Evolutionary conservation across 2,113 vertebrate species (phyloP).

Genomic region (Gambusia affinis): DNA sequence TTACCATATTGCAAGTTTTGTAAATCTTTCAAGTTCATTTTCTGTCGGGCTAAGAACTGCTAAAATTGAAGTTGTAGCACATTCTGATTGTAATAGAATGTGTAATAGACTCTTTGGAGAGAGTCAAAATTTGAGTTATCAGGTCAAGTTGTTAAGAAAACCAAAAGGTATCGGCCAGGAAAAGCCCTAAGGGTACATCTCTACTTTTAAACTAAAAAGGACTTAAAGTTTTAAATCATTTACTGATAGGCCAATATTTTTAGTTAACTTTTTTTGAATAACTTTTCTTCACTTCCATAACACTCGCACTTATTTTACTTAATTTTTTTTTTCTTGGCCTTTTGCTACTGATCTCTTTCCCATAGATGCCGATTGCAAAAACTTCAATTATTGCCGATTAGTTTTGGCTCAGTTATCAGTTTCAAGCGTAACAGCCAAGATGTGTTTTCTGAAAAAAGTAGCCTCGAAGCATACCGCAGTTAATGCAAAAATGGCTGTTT

Average conservation of each 20-base stretch:
- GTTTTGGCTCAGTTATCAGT: conserved; percentile 11
- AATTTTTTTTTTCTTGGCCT: conserved; percentile 6
- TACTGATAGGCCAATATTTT: background rate
- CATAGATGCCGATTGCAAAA: conserved; percentile 43
- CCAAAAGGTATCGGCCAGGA: background rate
- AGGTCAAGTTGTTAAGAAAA: background rate
- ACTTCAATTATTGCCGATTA: conserved; percentile 43
- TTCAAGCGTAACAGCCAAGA: background rate
- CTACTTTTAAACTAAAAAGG: background rate
- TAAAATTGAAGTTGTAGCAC: too few species aligned
- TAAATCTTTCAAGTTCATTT: too few species aligned
- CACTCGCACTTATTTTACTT: background rate
- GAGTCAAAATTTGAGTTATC: background rate
- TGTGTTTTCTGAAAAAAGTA: background rate
- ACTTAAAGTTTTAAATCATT: background rate
- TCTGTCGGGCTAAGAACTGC: too few species aligned
- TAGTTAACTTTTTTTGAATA: background rate
- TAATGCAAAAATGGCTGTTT: conserved; percentile 18
- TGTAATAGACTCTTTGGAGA: background rate
- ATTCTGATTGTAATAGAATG: too few species aligned
- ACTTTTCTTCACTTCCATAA: background rate
- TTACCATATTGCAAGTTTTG: too few species aligned
- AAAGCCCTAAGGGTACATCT: background rate
- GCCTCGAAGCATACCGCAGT: conserved; percentile 18
- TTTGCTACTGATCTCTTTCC: conserved; percentile 29